Conservation (phyloP, 1,140 invertebrate genomes). For the Tigriopus japonicus region DNA sequence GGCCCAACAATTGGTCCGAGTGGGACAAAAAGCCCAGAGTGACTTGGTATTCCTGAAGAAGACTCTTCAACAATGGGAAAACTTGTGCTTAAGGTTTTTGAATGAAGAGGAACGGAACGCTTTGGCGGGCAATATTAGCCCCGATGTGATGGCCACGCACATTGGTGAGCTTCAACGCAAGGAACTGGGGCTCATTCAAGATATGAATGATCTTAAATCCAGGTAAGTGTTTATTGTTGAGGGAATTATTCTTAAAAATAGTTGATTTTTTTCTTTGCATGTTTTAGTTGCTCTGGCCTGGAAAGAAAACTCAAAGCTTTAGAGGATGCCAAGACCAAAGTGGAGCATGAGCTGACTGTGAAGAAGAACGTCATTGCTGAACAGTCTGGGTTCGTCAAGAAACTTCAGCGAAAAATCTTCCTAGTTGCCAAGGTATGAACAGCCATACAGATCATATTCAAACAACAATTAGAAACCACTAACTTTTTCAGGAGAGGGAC, state of each 20-base stretch:
- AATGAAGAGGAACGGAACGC: not conserved
- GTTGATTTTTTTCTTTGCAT: no score
- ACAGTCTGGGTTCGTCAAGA: slow-evolving; percentile 28
- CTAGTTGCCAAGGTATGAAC: slow-evolving; percentile 38
- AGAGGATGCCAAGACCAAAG: not conserved
- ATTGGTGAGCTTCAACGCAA: not conserved
- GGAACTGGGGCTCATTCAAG: not conserved
- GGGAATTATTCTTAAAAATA: no score
- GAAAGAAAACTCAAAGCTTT: not conserved
- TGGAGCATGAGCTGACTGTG: not conserved
- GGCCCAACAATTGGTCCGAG: not conserved
- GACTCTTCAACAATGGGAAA: not conserved
- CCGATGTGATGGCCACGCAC: not conserved
- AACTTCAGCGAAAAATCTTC: slow-evolving; percentile 33
- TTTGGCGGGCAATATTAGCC: not conserved
- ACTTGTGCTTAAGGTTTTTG: not conserved
- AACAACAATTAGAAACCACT: not conserved
- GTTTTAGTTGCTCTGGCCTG: no score
- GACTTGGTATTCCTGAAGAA: not conserved
- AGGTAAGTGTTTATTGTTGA: not conserved
- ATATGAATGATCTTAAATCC: not conserved
- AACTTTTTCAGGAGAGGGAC: slow-evolving; percentile 39
- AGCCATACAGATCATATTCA: not conserved
- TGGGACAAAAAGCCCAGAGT: not conserved
- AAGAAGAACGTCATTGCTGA: slow-evolving; percentile 15